Conservation (phyloP, 2,113 vertebrate species). For the Nipponia nippon region DNA sequence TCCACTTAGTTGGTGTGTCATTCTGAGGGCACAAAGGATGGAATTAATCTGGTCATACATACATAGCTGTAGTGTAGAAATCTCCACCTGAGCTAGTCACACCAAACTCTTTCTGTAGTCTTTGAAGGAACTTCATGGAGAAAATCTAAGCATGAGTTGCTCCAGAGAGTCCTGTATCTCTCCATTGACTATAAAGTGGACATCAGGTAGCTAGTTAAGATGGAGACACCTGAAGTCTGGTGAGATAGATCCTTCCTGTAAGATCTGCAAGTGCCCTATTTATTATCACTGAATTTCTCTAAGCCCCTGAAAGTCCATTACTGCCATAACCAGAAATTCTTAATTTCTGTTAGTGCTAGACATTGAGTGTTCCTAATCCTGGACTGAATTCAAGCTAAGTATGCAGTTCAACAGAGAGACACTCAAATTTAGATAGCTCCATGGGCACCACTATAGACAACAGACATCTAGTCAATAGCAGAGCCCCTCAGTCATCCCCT, state of each 20-base stretch:
- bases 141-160: neutral
- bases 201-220: neutral
- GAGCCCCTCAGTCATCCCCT: neutral
- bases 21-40: neutral
- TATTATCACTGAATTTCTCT: neutral
- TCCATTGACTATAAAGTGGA: neutral
- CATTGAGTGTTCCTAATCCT: neutral
- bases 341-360: neutral
- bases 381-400: neutral
- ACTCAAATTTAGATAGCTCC: neutral
- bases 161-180: neutral
- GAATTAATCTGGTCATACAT: neutral
- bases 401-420: neutral
- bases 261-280: neutral
- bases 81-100: neutral
- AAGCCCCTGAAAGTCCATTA: neutral
- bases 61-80: neutral
- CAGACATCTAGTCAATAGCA: neutral
- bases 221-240: neutral
- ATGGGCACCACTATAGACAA: neutral
- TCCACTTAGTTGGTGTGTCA: neutral
- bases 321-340: neutral
- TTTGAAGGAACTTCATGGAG: neutral
- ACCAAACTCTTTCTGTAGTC: neutral
- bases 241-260: neutral